phyloP scores from a whole-genome alignment of 1,140 invertebrate species.

The Euwallacea fornicatus region DNA sequence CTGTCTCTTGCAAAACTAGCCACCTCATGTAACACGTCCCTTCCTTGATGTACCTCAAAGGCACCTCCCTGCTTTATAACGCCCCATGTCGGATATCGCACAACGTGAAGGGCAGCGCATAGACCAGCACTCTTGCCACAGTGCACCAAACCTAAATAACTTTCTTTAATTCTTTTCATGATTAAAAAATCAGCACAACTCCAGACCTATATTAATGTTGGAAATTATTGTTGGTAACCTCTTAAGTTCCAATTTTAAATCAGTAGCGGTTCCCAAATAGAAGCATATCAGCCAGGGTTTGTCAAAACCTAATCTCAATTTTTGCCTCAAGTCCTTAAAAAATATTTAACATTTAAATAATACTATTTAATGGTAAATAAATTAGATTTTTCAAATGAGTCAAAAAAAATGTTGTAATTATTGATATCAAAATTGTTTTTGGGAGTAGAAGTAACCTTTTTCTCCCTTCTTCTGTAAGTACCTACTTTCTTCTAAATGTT shows the following conservation, averaged over 20 bases:
- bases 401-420: conserved; percentile 3
- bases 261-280: conserved; percentile 58
- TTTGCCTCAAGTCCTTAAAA: conserved; percentile 55
- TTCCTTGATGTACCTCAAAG: conserved; percentile 72
- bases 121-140: conserved; percentile 59
- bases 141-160: conserved; percentile 61
- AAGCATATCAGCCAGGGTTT: conserved; percentile 69
- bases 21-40: conserved; percentile 65
- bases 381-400: background rate
- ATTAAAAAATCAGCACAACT: background rate
- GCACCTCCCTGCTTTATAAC: conserved; percentile 71
- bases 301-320: conserved; percentile 50
- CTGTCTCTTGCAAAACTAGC: conserved; percentile 70
- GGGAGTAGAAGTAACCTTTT: too few relatives aligned
- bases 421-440: too few relatives aligned
- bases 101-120: conserved; percentile 61
- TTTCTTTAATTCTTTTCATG: background rate
- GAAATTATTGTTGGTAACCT: conserved; percentile 64
- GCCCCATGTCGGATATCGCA: conserved; percentile 70
- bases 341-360: background rate
- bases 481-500: too few relatives aligned
- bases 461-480: too few relatives aligned
- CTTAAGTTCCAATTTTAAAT: conserved; percentile 61
- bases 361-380: too few relatives aligned
- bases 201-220: conserved; percentile 60